phyloP scores from a whole-genome alignment of 2,113 vertebrate species.

The Rhea americana region DNA sequence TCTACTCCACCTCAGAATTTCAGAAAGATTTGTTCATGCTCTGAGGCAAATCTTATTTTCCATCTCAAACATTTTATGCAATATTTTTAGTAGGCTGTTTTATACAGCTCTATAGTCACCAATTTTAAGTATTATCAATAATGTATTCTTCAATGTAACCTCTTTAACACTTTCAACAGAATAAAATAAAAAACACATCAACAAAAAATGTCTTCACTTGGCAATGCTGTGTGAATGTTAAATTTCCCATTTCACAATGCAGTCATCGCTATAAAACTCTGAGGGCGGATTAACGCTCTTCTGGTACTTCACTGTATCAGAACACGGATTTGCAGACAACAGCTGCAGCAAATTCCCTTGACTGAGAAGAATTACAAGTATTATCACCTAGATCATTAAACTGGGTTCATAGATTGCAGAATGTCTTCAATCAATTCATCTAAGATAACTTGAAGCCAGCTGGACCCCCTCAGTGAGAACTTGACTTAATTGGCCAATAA shows the following conservation, averaged over 20 bases:
- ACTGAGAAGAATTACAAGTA: conserved; percentile 99
- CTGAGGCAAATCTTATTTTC: conserved; percentile 50
- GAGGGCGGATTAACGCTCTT: conserved; percentile 88
- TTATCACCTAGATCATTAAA: conserved; percentile 99
- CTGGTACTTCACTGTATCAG: conserved; percentile 89
- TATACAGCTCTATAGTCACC: conserved; percentile 6
- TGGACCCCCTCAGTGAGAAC: conserved; percentile 99
- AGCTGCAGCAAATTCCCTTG: conserved; percentile 97
- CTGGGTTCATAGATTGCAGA: conserved; percentile 92
- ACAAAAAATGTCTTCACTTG: conserved; percentile 31
- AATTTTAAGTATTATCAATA: conserved; percentile 48
- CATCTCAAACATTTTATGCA: conserved; percentile 47
- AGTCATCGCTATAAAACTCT: conserved; percentile 78
- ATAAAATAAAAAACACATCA: conserved; percentile 55
- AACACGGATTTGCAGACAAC: conserved; percentile 92
- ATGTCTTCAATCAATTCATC: conserved; percentile 99
- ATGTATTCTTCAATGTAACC: conserved; percentile 30
- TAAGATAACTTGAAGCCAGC: conserved; percentile 94
- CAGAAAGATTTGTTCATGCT: conserved; percentile 45
- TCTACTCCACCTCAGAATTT: conserved; percentile 41
- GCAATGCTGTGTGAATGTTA: conserved; percentile 71
- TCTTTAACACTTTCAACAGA: conserved; percentile 49
- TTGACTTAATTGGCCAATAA: conserved; percentile 99
- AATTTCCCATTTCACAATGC: conserved; percentile 83
- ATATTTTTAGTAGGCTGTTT: conserved; percentile 56